Evolutionary conservation across 2,797 vertebrate species (phyloP).

Genomic region (Jordanella pulchra): DNA sequence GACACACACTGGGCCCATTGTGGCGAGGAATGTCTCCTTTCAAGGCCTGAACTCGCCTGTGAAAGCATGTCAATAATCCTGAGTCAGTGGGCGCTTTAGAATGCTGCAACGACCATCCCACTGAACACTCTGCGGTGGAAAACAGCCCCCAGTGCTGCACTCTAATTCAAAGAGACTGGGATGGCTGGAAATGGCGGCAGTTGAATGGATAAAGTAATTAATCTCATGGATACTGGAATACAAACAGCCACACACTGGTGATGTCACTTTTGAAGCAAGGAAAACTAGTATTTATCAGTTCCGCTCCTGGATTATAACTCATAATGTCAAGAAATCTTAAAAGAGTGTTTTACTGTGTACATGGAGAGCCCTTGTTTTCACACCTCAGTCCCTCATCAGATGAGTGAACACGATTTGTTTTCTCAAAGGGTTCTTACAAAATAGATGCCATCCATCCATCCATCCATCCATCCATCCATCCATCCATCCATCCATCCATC

Average conservation of each 20-base stretch:
- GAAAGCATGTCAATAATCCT: slow-evolving; percentile 84
- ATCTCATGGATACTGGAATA: slow-evolving; percentile 63
- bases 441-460: neutral
- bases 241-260: slow-evolving; percentile 45
- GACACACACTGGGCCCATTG: slow-evolving; percentile 83
- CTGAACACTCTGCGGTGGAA: slow-evolving; percentile 61
- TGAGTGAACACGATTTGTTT: slow-evolving; percentile 27
- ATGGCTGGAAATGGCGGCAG: slow-evolving; percentile 29
- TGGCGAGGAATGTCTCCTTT: slow-evolving; percentile 86
- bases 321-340: slow-evolving; percentile 22
- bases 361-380: slow-evolving; percentile 49
- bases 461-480: neutral
- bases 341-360: slow-evolving; percentile 23
- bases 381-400: slow-evolving; percentile 26
- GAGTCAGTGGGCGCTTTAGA: slow-evolving; percentile 76
- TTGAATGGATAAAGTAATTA: slow-evolving; percentile 59
- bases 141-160: slow-evolving; percentile 65
- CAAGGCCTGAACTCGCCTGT: slow-evolving; percentile 81
- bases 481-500: neutral
- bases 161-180: slow-evolving; percentile 60
- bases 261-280: slow-evolving; percentile 17
- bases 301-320: slow-evolving; percentile 26
- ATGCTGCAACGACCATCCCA: slow-evolving; percentile 63
- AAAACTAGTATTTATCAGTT: slow-evolving; percentile 36
- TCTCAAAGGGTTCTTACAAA: slow-evolving; percentile 28